phyloP scores from a whole-genome alignment of 35 echinoderm and acorn worm genomes.

The Ptychodera flava region DNA sequence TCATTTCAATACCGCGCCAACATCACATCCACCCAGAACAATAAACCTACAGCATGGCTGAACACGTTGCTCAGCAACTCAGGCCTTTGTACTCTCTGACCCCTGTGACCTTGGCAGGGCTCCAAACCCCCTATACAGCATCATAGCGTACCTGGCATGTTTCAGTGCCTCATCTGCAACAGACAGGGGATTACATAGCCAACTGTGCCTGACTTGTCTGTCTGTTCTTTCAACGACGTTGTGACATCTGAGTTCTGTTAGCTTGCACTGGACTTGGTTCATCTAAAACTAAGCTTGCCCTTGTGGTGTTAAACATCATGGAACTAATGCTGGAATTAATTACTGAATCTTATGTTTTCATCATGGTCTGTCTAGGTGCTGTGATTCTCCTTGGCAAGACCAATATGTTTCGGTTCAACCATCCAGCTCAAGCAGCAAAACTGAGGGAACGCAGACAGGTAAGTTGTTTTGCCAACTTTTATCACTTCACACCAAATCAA shows the following conservation, averaged over 20 bases:
- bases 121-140: too few relatives aligned
- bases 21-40: background rate
- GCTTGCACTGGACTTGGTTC: too few relatives aligned
- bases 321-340: background rate
- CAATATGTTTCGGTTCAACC: constrained; percentile 99
- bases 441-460: constrained; percentile 88
- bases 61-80: background rate
- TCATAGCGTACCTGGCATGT: too few relatives aligned
- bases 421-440: constrained; percentile 81
- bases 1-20: background rate
- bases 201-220: too few relatives aligned
- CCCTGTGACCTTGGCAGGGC: background rate
- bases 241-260: too few relatives aligned
- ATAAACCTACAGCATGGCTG: background rate
- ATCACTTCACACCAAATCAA: too few relatives aligned
- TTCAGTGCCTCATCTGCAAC: too few relatives aligned
- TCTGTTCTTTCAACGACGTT: too few relatives aligned
- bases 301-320: too few relatives aligned
- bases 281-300: too few relatives aligned
- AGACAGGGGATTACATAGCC: too few relatives aligned
- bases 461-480: constrained; percentile 18
- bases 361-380: constrained; percentile 48
- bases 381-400: constrained; percentile 88
- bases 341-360: background rate
- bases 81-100: background rate